Evolutionary conservation across 2,113 vertebrate species (phyloP), one percentile per base, ranked within the genome.

Genomic region (Cyanoliseus patagonus): DNA sequence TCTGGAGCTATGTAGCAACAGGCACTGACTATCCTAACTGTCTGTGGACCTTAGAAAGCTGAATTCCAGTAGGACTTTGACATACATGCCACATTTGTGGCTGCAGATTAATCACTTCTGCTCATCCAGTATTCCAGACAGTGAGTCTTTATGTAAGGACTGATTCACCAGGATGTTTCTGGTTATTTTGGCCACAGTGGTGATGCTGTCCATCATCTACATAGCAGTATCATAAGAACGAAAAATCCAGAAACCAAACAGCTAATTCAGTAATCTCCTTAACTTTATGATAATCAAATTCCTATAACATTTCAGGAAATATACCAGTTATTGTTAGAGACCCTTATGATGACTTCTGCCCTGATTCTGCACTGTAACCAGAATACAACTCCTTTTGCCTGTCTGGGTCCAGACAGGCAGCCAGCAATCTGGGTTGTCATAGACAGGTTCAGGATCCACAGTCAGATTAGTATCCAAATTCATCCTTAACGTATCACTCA

Each of bases 371-470:
- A 28, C 28, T 79, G 11, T 13, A 27, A 51, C 46, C 35, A 72
- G 28, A 37, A 72, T 27, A 16, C 18, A 62, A 52, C 3, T 37
- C 3, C 63, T 61, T n/a, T 4, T 52, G 14, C 7, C 39, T 87
- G 8, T 76, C 33, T 67, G 62, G 51, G 88, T 20, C 18, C 27
- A 51, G 33, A 30, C 3, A 35, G n/a, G 9, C 41, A 78, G 41
- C 16, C 47, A 89, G 31, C 31, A 88, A 41, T 3, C 2, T 33
- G 18, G 11, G 1, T 11, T 52, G 8, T 57, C 28, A 46, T 2
- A 49, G 31, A 59, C 0, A 7, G 5, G 14, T 62, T 86, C 52
- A 66, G 23, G n/a, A 80, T 86, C n/a, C 0, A 0, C 30, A n/a
- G 4, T 33, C 28, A 75, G 25, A 63, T 41, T 42, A 35, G 16